These are phyloP conservation scores for Calyptomena viridis DNA, from an alignment of 2,113 vertebrate species.

Conservation along the genomic window DNA sequence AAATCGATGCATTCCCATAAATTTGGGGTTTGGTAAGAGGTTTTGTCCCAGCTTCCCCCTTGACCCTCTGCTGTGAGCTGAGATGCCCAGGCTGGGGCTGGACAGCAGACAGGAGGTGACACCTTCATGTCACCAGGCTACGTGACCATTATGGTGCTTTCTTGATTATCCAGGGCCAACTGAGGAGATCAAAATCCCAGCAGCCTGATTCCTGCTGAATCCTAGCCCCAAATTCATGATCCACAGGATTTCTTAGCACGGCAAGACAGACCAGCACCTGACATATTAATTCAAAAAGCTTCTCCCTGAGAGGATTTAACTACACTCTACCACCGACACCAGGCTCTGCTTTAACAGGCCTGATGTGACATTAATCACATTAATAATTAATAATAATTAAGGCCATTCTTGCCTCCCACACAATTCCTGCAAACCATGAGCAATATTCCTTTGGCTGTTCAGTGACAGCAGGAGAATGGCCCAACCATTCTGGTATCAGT, in stretches of 20 bases:
- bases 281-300: neutral
- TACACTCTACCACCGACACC: fast-evolving
- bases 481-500: neutral
- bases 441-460: neutral
- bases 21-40: neutral
- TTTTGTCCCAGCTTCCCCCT: neutral
- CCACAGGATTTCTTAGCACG: neutral
- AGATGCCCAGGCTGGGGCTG: neutral
- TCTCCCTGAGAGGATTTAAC: neutral
- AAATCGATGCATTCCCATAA: neutral
- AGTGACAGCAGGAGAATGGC: neutral
- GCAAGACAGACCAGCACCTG: neutral
- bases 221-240: neutral
- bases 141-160: fast-evolving
- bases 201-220: neutral
- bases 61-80: neutral
- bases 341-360: neutral
- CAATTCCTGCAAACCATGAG: neutral
- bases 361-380: neutral
- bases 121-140: neutral
- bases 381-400: too few relatives aligned
- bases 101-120: neutral
- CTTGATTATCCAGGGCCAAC: neutral
- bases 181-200: neutral
- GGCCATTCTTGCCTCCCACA: neutral